Evolutionary conservation across 1,140 invertebrate genomes (phyloP).

Genomic region (Atta texana): DNA sequence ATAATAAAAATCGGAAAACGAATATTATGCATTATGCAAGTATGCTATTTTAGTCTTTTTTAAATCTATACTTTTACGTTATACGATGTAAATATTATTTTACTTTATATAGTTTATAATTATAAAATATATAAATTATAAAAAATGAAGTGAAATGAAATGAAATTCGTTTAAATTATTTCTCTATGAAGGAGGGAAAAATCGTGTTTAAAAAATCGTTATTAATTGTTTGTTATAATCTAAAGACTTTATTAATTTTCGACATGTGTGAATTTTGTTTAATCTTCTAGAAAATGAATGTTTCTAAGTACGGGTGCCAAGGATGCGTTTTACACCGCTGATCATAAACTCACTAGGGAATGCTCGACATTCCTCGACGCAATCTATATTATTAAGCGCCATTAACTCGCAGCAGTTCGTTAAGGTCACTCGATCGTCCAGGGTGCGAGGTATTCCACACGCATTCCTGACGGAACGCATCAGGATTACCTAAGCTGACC

Average conservation of each 20-base stretch:
- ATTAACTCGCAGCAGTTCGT: slow-evolving; percentile 51
- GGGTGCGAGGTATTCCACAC: slow-evolving; percentile 24
- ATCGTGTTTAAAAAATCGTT: background rate
- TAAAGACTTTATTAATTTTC: background rate
- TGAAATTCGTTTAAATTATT: background rate
- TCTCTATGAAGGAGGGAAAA: background rate
- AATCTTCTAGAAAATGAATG: background rate
- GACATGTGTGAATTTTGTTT: background rate
- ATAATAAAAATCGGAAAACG: background rate
- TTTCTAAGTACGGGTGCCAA: background rate
- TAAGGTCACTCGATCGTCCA: slow-evolving; percentile 41
- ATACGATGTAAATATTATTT: background rate
- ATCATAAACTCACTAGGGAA: slow-evolving; percentile 27
- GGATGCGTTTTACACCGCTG: background rate
- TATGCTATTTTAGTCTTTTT: background rate
- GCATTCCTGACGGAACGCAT: slow-evolving; percentile 42
- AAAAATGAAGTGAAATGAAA: background rate
- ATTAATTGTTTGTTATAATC: background rate
- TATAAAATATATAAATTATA: background rate
- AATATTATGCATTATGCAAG: background rate
- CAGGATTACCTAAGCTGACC: background rate
- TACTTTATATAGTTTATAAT: background rate
- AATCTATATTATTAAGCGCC: slow-evolving; percentile 63
- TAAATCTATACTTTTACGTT: background rate
- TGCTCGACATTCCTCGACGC: slow-evolving; percentile 32